Conservation (phyloP, 1,140 invertebrate genomes). For the Teleopsis dalmanni region DNA sequence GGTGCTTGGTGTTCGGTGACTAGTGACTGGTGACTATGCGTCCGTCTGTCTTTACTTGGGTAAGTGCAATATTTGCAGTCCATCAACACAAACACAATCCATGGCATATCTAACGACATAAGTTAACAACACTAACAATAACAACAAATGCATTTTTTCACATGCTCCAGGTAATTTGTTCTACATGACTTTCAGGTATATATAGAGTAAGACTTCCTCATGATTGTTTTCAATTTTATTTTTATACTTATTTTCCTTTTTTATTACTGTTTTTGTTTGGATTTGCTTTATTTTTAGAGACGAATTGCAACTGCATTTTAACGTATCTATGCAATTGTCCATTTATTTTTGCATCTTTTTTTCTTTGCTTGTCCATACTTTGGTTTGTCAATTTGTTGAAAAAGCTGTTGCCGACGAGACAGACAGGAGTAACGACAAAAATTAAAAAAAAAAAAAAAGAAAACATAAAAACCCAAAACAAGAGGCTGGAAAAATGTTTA, state of each 20-base stretch:
- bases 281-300: no score
- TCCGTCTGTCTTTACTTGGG: neutral
- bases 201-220: neutral
- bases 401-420: neutral
- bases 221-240: neutral
- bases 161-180: neutral
- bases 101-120: neutral
- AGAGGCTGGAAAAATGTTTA: neutral
- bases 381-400: no score
- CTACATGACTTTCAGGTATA: neutral
- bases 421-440: neutral
- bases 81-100: constrained; percentile 9
- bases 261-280: neutral
- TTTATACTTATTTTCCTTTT: neutral
- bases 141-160: no score
- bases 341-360: no score
- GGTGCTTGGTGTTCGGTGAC: no score
- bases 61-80: constrained; percentile 12
- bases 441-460: neutral
- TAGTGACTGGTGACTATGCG: neutral
- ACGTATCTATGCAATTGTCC: no score
- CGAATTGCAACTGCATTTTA: no score
- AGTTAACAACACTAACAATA: neutral
- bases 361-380: no score
- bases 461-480: neutral